Evolutionary conservation across 2,797 vertebrate genomes (phyloP), one percentile per base, ranked within the genome.

Genomic region (Bufotes viridis): DNA sequence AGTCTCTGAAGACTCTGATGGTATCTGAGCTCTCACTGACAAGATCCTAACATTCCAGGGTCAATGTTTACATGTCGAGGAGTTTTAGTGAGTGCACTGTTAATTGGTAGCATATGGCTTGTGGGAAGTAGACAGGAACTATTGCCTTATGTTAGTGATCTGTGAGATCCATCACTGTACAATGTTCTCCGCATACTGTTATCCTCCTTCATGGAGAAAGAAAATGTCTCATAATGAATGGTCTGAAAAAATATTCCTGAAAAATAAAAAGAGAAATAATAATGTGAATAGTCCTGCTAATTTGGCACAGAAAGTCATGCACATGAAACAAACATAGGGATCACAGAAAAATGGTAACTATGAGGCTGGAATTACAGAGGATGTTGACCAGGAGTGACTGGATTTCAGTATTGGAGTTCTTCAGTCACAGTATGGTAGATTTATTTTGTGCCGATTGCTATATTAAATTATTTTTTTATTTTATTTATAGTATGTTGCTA

Each of bases 81-180:
- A 75, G 7, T 55, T 82, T 65, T 78, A 67, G 65, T 67, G 42
- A 18, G 69, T 55, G n/a, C 74, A 51, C 72, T 61, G 29, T 8
- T 78, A 76, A 82, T 53, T 76, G 20, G 53, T 87, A 51, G 61
- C 86, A 78, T 42, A 87, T 87, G 70, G 34, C 42, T 34, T 76
- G 53, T 61, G 69, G 67, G 57, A 61, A 75, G 22, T 6, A 57
- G 7, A 65, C 72, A 51, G 57, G 60, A 85, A 76, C 61, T 42
- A 51, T 61, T 85, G 69, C 83, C 70, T 24, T 49, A 85, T 85
- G 83, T 63, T 78, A 51, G 29, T 18, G n/a, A 55, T 63, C 84
- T 51, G 17, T 57, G 1, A 24, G 57, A 75, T 29, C 15, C 29
- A 61, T 65, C 63, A 5, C 29, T n/a, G 22, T 18, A 18, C 6